Evolutionary conservation across 1,140 invertebrate genomes (phyloP), one percentile per base, ranked within the genome.

Genomic region (Anoplolepis gracilipes): DNA sequence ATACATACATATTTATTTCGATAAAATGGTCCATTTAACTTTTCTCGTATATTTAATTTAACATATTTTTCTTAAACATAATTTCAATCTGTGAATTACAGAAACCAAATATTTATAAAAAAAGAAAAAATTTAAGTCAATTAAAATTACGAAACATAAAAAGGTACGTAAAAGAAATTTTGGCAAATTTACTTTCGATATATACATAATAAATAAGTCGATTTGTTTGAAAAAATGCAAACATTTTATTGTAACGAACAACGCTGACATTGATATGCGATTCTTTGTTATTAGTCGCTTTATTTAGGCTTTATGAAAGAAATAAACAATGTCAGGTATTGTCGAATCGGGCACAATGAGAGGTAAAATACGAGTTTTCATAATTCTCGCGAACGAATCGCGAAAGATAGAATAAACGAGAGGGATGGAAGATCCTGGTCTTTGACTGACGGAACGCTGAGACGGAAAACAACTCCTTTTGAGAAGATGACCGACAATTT

Each of bases 371-470:
- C 53, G 69, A 72, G 69, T 49, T 61, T 88, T 88, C 70, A 87
- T 88, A 87, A 87, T 87, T 88, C 86, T 85, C 73, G n/a, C 33
- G n/a, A 76, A 22, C 57, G 65, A 49, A 85, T 73, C 69, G 53
- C 30, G 46, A 6, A 49, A 49, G 46, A 19, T 49, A 49, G 16
- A 49, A 49, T 10, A 16, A 10, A 19, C 16, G 39, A 39, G 25
- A 69, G 25, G 22, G n/a, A 55, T 16, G 57, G 55, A 30, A 10
- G 33, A 86, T 73, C 64, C 76, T 53, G 22, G 30, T 6, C 8
- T 25, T 22, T 19, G 39, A 85, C 13, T 30, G 19, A 42, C 46
- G 75, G 28, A 30, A 78, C 11, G 19, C 11, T 25, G 57, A n/a
- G 46, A 42, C 22, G 82, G 30, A 61, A 67, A 77, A n/a, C 57